These are phyloP conservation scores for Monarcha castaneiventris DNA, from an alignment of 2,113 vertebrate species.

Conservation along the genomic window DNA sequence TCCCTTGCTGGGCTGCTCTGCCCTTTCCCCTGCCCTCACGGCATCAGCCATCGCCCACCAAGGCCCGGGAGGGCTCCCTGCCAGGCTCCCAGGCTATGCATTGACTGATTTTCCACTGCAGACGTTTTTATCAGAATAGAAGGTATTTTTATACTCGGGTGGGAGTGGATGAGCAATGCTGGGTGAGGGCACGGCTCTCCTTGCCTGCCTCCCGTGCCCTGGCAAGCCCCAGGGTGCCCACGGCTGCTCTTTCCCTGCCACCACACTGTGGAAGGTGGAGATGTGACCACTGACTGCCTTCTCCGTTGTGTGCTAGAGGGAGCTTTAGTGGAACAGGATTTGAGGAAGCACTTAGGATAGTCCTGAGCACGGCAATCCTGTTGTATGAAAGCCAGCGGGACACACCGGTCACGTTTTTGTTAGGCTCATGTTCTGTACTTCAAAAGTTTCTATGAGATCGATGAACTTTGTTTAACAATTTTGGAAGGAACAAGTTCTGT, in stretches of 20 bases:
- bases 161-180: constrained; percentile 33
- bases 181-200: not conserved
- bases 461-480: constrained; percentile 80
- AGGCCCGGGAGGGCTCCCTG: not conserved
- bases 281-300: not conserved
- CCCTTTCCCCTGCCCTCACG: not conserved
- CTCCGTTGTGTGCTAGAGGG: not conserved
- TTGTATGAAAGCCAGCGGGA: constrained; percentile 57
- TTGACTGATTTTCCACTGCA: constrained; percentile 58
- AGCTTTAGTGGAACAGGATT: constrained; percentile 61
- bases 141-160: constrained; percentile 76
- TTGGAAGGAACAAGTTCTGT: constrained; percentile 75
- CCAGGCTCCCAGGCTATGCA: constrained; percentile 48
- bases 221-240: not conserved
- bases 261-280: not conserved
- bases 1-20: not conserved
- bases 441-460: constrained; percentile 76
- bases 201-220: not conserved
- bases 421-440: constrained; percentile 67
- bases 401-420: constrained; percentile 56
- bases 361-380: constrained; percentile 57
- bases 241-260: not conserved
- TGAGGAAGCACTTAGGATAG: constrained; percentile 67
- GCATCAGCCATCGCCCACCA: not conserved
- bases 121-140: constrained; percentile 74